phyloP scores from a whole-genome alignment of 1,140 invertebrate genomes.

The Drosophila bocqueti region DNA sequence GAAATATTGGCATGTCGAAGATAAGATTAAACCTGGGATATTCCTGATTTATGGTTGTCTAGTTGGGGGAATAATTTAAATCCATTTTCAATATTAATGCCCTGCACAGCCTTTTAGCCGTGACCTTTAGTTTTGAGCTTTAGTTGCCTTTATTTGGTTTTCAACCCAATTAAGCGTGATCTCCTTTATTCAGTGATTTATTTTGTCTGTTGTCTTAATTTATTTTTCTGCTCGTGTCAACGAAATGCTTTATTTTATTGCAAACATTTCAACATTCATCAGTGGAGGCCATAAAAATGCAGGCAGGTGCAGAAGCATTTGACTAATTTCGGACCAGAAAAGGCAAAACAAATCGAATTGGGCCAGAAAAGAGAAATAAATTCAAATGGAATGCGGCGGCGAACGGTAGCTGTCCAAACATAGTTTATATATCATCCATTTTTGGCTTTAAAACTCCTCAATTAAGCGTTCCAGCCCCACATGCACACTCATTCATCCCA shows the following conservation, averaged over 20 bases:
- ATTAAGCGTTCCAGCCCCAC: conserved; percentile 46
- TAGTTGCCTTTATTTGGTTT: conserved; percentile 14
- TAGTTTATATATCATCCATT: conserved; percentile 33
- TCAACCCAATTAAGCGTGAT: conserved; percentile 31
- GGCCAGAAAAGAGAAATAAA: conserved; percentile 53
- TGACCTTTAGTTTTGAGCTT: conserved; percentile 51
- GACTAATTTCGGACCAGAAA: conserved; percentile 52
- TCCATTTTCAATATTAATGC: background rate
- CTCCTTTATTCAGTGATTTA: conserved; percentile 55
- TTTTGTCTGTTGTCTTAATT: conserved; percentile 29
- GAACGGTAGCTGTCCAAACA: conserved; percentile 59
- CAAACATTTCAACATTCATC: conserved; percentile 58
- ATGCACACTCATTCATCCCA: conserved; percentile 38
- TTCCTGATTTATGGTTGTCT: conserved; percentile 1
- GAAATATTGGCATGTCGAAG: conserved; percentile 21
- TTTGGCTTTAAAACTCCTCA: conserved; percentile 39
- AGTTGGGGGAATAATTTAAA: background rate
- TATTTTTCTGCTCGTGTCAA: conserved; percentile 51
- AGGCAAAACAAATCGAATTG: conserved; percentile 51
- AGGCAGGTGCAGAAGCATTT: conserved; percentile 53
- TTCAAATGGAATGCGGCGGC: conserved; percentile 45
- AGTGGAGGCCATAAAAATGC: conserved; percentile 22
- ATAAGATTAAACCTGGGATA: conserved; percentile 18
- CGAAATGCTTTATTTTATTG: conserved; percentile 57
- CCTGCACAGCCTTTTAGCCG: conserved; percentile 35